These are phyloP conservation scores for Drosophila fulvimacula DNA, from an alignment of 2,888 invertebrate species.

Conservation along the genomic window DNA sequence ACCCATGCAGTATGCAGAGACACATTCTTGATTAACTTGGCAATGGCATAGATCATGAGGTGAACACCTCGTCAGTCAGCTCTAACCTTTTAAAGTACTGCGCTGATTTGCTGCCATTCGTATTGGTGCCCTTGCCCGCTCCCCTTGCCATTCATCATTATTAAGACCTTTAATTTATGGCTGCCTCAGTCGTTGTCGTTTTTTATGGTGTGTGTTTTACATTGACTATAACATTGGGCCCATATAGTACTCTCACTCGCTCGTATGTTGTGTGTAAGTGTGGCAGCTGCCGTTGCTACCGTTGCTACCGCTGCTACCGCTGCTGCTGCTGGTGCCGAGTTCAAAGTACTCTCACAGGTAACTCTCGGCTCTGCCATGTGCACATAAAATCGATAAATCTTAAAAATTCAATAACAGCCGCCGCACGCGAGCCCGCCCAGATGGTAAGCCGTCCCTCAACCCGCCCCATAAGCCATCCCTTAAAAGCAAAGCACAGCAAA, in stretches of 20 bases:
- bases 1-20: neutral
- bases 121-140: slow-evolving; percentile 12
- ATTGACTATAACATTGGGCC: slow-evolving; percentile 72
- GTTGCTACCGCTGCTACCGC: slow-evolving; percentile 43
- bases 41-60: slow-evolving; percentile 25
- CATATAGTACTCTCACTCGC: slow-evolving; percentile 32
- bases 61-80: neutral
- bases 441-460: slow-evolving; percentile 1
- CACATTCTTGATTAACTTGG: slow-evolving; percentile 26
- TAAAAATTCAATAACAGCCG: slow-evolving; percentile 78
- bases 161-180: slow-evolving; percentile 76
- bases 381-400: slow-evolving; percentile 77
- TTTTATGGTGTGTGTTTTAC: slow-evolving; percentile 75
- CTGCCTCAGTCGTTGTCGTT: slow-evolving; percentile 62
- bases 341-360: slow-evolving; percentile 53
- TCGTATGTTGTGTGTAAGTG: slow-evolving; percentile 35
- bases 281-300: slow-evolving; percentile 55
- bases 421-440: slow-evolving; percentile 56
- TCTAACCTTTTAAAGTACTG: slow-evolving; percentile 39
- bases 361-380: slow-evolving; percentile 32
- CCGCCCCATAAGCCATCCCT: slow-evolving; percentile 17
- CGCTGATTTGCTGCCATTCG: slow-evolving; percentile 25
- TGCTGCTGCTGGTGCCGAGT: slow-evolving; percentile 30
- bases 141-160: slow-evolving; percentile 66
- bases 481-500: neutral